phyloP scores from a whole-genome alignment of 2,797 vertebrate species.

The Neosilurus hyrtlii region DNA sequence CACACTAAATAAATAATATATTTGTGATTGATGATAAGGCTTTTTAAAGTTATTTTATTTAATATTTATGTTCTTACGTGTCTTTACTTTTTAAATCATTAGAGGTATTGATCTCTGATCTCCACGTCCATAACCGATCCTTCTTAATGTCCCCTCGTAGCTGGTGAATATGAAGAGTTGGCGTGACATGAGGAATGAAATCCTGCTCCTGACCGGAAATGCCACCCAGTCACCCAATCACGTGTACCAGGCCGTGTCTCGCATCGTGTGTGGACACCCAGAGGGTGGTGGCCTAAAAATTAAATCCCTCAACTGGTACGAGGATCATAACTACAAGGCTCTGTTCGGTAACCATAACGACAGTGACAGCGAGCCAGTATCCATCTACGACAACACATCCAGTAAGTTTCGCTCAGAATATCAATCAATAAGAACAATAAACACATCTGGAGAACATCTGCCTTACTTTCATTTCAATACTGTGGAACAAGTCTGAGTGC shows the following conservation, averaged over 20 bases:
- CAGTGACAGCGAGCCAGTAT: constrained; percentile 74
- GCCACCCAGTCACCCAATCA: constrained; percentile 79
- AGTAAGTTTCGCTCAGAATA: constrained; percentile 74
- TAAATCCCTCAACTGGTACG: constrained; percentile 97
- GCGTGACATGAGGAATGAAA: constrained; percentile 89
- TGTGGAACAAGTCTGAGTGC: too few species aligned
- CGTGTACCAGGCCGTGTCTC: constrained; percentile 90
- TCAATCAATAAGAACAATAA: neutral
- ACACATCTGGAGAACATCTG: constrained; percentile 7
- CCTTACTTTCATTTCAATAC: neutral
- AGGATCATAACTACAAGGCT: constrained; percentile 96
- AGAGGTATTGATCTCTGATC: neutral
- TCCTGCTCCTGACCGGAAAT: constrained; percentile 83
- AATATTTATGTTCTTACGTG: too few species aligned
- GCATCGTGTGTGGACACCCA: constrained; percentile 91
- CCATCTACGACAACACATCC: constrained; percentile 90
- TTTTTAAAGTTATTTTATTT: too few species aligned
- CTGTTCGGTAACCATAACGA: constrained; percentile 85
- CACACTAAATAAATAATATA: too few species aligned
- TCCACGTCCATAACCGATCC: neutral
- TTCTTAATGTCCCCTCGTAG: constrained; percentile 60
- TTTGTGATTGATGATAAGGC: too few species aligned
- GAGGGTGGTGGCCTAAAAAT: constrained; percentile 93
- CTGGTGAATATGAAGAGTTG: constrained; percentile 88
- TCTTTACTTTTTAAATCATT: too few species aligned